Conservation (phyloP, 2,888 invertebrate species). For the Magallana nippona region DNA sequence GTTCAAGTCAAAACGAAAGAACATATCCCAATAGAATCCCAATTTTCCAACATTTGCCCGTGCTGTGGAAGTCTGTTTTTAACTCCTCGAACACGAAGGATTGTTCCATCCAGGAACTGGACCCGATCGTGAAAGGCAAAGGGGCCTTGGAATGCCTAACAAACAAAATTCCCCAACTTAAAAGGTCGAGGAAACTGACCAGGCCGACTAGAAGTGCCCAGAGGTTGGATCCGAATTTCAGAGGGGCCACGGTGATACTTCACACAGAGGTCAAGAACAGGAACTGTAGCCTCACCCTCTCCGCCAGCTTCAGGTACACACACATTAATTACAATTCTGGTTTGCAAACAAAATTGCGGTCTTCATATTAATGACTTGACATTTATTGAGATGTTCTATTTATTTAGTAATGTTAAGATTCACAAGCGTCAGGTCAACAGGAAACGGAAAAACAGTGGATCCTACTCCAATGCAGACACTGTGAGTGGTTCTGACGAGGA, state of each 20-base stretch:
- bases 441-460: constrained; percentile 29
- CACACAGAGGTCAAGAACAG: constrained; percentile 64
- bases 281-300: constrained; percentile 63
- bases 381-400: background rate
- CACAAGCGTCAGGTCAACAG: background rate
- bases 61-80: background rate
- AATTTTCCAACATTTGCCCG: background rate
- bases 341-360: no score
- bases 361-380: background rate
- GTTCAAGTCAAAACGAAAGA: background rate
- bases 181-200: constrained; percentile 58
- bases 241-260: constrained; percentile 69
- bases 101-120: background rate
- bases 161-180: background rate
- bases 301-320: constrained; percentile 69
- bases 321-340: no score
- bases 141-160: background rate
- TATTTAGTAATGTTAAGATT: constrained; percentile 41
- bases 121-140: background rate
- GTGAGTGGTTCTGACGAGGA: constrained; percentile 49
- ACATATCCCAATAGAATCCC: background rate
- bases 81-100: background rate
- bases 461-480: constrained; percentile 39
- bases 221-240: constrained; percentile 69
- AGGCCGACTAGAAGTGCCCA: constrained; percentile 66